Conservation (phyloP, 1,140 invertebrate species). For the Lutraria rhynchaena region DNA sequence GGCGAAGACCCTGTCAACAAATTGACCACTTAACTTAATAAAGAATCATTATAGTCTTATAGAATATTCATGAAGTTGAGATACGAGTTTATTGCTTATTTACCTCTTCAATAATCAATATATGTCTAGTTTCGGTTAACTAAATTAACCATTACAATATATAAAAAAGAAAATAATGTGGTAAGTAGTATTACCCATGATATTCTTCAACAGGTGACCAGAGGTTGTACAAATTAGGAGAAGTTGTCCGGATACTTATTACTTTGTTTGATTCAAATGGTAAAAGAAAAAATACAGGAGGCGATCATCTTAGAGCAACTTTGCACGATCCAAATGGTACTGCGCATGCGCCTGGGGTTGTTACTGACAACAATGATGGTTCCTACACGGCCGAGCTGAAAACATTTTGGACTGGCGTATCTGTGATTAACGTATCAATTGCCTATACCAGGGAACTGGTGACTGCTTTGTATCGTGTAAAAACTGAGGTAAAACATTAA, state of each 20-base stretch:
- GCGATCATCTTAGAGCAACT: conserved; percentile 2
- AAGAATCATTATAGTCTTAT: no score
- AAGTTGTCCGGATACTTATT: not conserved
- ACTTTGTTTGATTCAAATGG: not conserved
- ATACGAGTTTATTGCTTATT: no score
- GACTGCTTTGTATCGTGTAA: not conserved
- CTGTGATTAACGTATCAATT: not conserved
- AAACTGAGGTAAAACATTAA: not conserved
- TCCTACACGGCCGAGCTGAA: not conserved
- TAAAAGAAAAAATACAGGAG: not conserved
- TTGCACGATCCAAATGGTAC: not conserved
- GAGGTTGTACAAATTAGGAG: not conserved
- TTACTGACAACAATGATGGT: not conserved
- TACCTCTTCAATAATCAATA: no score
- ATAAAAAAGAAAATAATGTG: no score
- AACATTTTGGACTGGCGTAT: not conserved
- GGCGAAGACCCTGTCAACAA: no score
- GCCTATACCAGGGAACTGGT: conserved; percentile 7
- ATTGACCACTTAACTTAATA: no score
- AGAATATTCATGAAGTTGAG: no score
- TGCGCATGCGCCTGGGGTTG: not conserved
- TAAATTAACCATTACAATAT: no score
- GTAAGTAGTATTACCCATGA: no score
- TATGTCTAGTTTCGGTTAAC: no score
- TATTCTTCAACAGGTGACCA: no score